Evolutionary conservation across 2,113 vertebrate species (phyloP).

Genomic region (Brienomyrus brachyistius): DNA sequence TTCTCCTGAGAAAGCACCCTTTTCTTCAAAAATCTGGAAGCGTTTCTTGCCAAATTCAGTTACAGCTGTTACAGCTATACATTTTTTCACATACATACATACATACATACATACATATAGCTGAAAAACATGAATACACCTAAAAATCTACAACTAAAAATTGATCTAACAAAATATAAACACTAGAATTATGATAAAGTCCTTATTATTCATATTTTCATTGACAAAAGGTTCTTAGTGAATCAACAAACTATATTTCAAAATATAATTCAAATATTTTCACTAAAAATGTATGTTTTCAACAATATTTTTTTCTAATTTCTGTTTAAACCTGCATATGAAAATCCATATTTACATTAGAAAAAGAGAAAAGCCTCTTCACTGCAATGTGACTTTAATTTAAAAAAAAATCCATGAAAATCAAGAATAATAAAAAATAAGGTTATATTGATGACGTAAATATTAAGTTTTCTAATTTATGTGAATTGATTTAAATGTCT

Average conservation of each 20-base stretch:
- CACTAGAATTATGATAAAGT: background rate
- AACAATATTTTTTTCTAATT: background rate
- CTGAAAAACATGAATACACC: background rate
- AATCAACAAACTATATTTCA: background rate
- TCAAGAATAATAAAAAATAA: background rate
- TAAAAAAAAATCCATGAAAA: background rate
- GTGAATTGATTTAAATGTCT: background rate
- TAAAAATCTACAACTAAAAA: background rate
- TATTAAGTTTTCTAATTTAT: background rate
- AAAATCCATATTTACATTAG: background rate
- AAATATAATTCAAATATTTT: background rate
- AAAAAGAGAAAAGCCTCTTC: background rate
- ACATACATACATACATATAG: no score
- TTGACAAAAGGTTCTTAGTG: background rate
- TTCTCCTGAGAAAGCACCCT: no score
- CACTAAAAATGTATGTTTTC: background rate
- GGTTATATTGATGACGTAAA: background rate
- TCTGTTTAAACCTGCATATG: background rate
- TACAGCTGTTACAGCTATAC: no score
- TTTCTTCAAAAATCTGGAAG: background rate
- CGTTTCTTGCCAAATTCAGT: background rate
- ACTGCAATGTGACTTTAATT: background rate
- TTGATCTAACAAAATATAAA: background rate
- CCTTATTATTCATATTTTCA: background rate
- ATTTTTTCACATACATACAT: background rate